Evolutionary conservation across 2,113 vertebrate genomes (phyloP).

Genomic region (Xenopus laevis): DNA sequence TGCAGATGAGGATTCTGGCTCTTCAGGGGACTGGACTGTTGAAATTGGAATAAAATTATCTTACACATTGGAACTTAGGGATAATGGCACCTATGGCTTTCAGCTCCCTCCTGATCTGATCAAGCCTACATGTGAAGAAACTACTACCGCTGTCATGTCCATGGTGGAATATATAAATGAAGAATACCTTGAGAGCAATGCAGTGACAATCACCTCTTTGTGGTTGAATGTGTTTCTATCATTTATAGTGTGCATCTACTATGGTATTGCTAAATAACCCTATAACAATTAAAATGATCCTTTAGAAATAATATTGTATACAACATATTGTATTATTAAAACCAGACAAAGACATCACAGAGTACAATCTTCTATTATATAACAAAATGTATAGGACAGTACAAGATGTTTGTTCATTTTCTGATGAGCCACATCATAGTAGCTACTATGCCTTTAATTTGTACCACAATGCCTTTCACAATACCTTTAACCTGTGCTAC

Average conservation of each 20-base stretch:
- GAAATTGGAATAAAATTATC: slow-evolving; percentile 69
- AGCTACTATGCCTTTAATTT: too few species aligned
- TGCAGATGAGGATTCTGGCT: slow-evolving; percentile 73
- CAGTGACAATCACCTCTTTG: slow-evolving; percentile 8
- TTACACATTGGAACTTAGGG: slow-evolving; percentile 80
- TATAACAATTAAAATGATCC: background rate
- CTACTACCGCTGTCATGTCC: slow-evolving; percentile 68
- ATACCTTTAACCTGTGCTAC: too few species aligned
- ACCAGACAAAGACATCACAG: too few species aligned
- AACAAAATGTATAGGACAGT: too few species aligned
- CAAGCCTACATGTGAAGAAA: slow-evolving; percentile 76
- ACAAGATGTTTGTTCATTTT: too few species aligned
- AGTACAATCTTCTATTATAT: too few species aligned
- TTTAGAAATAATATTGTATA: too few species aligned
- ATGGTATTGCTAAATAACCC: background rate
- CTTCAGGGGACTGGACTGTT: slow-evolving; percentile 76
- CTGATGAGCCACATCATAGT: too few species aligned
- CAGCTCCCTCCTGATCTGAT: slow-evolving; percentile 70
- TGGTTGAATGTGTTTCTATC: background rate
- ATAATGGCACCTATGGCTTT: slow-evolving; percentile 64
- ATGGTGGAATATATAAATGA: slow-evolving; percentile 69
- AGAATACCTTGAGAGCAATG: slow-evolving; percentile 51
- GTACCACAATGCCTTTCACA: too few species aligned
- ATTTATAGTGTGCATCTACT: background rate
- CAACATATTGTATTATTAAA: too few species aligned